A percentile compares a stretch with the other conserved stretches of the same genome.
phyloP scores from a whole-genome alignment of 2,113 vertebrate genomes.

The Psittacus erithacus region DNA sequence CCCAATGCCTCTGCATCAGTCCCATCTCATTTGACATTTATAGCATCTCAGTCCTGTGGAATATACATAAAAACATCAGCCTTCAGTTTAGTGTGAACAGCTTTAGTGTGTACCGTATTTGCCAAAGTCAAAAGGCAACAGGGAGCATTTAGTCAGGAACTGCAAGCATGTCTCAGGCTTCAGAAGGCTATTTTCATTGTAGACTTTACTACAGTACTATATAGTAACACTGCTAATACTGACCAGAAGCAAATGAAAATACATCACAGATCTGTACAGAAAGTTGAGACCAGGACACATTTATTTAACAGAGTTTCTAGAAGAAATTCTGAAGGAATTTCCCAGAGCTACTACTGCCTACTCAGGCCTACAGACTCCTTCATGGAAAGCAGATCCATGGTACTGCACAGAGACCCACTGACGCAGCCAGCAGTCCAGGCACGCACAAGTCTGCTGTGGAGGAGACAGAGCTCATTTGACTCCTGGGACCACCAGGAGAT shows the following conservation, averaged over 20 bases:
- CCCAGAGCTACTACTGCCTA: background rate
- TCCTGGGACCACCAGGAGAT: background rate
- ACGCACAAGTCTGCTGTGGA: background rate
- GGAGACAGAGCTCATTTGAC: background rate
- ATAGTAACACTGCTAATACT: background rate
- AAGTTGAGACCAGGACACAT: background rate
- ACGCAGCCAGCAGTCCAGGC: background rate
- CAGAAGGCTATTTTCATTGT: background rate
- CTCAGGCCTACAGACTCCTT: background rate
- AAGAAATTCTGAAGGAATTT: background rate
- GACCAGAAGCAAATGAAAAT: background rate
- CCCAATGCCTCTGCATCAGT: background rate
- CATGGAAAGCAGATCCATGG: background rate
- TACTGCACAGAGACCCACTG: background rate
- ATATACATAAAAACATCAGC: background rate
- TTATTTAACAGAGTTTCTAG: background rate
- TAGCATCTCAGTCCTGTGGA: background rate
- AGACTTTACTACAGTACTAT: background rate
- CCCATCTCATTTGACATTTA: background rate
- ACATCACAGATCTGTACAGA: background rate
- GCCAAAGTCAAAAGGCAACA: background rate
- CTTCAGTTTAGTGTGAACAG: background rate
- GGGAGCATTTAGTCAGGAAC: background rate
- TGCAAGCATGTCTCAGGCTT: background rate
- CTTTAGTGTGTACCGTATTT: background rate